phyloP scores from a whole-genome alignment of 2,797 vertebrate species.

The Hirundo rustica region DNA sequence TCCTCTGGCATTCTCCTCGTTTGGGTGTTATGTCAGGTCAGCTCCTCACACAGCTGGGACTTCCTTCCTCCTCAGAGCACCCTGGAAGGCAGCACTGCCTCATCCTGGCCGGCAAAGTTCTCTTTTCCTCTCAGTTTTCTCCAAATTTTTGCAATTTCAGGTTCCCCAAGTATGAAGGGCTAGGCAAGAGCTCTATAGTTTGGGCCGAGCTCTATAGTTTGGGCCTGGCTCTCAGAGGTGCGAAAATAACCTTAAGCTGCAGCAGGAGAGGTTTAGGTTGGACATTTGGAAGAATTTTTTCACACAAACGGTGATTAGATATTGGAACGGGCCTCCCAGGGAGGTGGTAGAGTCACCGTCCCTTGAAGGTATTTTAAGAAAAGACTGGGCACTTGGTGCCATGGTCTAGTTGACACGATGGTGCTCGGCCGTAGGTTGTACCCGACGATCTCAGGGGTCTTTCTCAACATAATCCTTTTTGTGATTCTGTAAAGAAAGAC shows the following conservation, averaged over 20 bases:
- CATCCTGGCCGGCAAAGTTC: accelerated
- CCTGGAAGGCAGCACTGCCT: background rate
- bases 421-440: background rate
- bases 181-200: background rate
- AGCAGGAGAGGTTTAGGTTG: background rate
- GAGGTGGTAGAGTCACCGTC: background rate
- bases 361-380: background rate
- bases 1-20: background rate
- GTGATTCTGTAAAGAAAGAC: background rate
- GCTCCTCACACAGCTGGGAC: background rate
- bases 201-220: background rate
- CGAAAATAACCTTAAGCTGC: background rate
- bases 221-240: background rate
- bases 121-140: background rate
- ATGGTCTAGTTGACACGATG: background rate
- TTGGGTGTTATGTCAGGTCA: background rate
- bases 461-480: background rate
- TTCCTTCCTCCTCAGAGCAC: background rate
- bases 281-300: background rate
- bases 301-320: background rate
- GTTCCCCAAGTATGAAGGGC: accelerated
- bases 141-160: background rate
- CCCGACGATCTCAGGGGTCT: background rate
- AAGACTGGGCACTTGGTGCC: background rate
- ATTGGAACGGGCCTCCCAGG: background rate